Evolutionary conservation across 1,140 invertebrate genomes (phyloP).

Genomic region (Bombus huntii): DNA sequence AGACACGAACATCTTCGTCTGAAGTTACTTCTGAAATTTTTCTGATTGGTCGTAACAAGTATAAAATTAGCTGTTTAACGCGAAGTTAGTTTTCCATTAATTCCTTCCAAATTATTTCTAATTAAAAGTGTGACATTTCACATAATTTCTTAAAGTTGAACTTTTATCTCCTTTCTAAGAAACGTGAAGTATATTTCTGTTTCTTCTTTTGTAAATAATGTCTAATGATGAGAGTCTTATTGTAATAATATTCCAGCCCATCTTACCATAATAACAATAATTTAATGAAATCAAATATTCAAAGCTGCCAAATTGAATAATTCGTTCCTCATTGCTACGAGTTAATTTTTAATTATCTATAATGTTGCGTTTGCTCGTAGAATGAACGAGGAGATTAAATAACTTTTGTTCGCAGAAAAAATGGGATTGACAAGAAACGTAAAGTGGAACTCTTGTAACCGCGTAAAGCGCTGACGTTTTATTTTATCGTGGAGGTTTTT

Average conservation of each 20-base stretch:
- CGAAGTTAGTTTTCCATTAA: neutral
- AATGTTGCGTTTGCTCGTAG: neutral
- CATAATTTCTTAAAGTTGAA: neutral
- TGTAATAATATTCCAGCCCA: neutral
- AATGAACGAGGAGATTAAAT: slow-evolving; percentile 17
- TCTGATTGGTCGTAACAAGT: neutral
- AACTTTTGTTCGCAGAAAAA: slow-evolving; percentile 48
- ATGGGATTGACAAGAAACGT: slow-evolving; percentile 55
- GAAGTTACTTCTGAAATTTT: neutral
- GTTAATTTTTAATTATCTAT: slow-evolving; percentile 25
- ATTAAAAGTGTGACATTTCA: neutral
- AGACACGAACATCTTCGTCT: neutral
- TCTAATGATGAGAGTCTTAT: neutral
- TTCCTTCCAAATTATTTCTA: neutral
- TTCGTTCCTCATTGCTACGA: neutral
- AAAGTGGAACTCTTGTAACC: slow-evolving; percentile 69
- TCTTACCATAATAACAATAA: neutral
- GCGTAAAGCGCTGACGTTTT: slow-evolving; percentile 73
- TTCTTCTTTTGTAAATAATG: neutral
- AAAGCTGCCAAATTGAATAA: neutral
- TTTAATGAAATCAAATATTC: neutral
- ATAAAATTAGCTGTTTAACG: neutral
- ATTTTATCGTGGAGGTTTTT: slow-evolving; percentile 63
- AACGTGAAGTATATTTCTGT: neutral
- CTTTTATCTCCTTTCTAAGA: neutral